phyloP scores from a whole-genome alignment of 2,113 vertebrate species.

The Recurvirostra avosetta region DNA sequence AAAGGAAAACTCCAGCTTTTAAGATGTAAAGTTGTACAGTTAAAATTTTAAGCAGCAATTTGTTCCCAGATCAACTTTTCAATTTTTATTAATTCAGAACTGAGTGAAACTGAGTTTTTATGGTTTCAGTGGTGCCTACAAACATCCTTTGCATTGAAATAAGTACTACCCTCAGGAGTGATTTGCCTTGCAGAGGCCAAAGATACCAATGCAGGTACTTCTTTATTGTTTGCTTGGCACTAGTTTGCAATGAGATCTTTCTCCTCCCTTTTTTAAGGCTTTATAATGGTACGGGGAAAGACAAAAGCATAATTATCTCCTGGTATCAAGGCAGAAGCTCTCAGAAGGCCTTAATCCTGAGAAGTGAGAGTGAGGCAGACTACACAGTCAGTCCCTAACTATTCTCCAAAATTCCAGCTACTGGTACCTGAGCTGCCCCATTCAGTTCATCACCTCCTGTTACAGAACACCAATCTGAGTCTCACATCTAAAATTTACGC shows the following conservation, averaged over 20 bases:
- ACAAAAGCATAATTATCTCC: background rate
- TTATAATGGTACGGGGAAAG: background rate
- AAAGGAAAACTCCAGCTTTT: background rate
- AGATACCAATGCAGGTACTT: background rate
- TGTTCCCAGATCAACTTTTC: background rate
- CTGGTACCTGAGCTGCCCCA: background rate
- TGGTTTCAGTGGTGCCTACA: background rate
- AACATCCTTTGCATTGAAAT: background rate
- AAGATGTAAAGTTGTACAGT: background rate
- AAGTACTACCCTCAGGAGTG: fast-evolving
- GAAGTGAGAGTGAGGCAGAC: background rate
- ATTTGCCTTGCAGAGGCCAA: background rate
- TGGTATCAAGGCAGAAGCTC: background rate
- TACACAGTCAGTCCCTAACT: background rate
- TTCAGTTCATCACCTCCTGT: background rate
- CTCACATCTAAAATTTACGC: background rate
- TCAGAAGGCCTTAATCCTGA: background rate
- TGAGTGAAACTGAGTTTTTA: background rate
- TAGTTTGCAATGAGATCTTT: background rate
- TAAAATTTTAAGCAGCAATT: background rate
- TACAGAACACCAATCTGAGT: background rate
- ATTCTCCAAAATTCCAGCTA: background rate
- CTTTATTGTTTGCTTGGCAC: background rate
- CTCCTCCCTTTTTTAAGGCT: background rate
- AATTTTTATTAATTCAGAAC: background rate